Evolutionary conservation across 2,113 vertebrate genomes (phyloP).

Genomic region (Pipa parva): DNA sequence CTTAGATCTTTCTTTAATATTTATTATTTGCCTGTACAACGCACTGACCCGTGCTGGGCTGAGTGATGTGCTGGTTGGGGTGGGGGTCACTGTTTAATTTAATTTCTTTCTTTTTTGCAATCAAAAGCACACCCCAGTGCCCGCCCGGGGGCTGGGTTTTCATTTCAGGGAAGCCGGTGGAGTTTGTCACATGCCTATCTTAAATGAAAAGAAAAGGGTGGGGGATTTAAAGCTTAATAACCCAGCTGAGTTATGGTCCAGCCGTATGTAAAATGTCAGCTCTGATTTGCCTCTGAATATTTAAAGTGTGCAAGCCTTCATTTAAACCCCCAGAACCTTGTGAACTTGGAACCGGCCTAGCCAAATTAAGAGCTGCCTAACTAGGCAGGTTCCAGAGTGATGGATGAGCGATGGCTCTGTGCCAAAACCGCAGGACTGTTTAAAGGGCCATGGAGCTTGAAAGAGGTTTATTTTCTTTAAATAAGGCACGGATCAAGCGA

Average conservation of each 20-base stretch:
- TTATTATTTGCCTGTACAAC: slow-evolving; percentile 28
- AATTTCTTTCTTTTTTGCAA: too few relatives aligned
- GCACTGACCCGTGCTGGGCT: slow-evolving; percentile 13
- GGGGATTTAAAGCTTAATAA: slow-evolving; percentile 7
- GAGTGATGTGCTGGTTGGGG: slow-evolving; percentile 1
- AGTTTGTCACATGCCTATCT: slow-evolving; percentile 3
- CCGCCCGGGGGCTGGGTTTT: background rate
- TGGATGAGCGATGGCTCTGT: slow-evolving; percentile 29
- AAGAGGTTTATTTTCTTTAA: slow-evolving; percentile 10
- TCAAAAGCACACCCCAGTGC: background rate
- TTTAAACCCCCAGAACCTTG: slow-evolving; percentile 29
- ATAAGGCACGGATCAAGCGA: slow-evolving; percentile 19
- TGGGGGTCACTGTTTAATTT: too few relatives aligned
- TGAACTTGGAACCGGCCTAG: slow-evolving; percentile 12
- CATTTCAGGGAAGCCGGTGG: background rate
- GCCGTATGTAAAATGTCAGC: slow-evolving; percentile 32
- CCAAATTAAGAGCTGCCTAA: slow-evolving; percentile 31
- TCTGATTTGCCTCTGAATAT: slow-evolving; percentile 40
- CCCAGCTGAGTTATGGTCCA: slow-evolving; percentile 15
- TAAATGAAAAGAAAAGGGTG: background rate
- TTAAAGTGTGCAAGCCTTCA: slow-evolving; percentile 33
- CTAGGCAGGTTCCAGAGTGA: slow-evolving; percentile 28
- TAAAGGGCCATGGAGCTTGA: slow-evolving; percentile 4
- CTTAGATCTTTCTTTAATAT: slow-evolving; percentile 26
- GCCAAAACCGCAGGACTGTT: slow-evolving; percentile 29